phyloP scores from a whole-genome alignment of 2,888 invertebrate species.

The Anorthoa munda region DNA sequence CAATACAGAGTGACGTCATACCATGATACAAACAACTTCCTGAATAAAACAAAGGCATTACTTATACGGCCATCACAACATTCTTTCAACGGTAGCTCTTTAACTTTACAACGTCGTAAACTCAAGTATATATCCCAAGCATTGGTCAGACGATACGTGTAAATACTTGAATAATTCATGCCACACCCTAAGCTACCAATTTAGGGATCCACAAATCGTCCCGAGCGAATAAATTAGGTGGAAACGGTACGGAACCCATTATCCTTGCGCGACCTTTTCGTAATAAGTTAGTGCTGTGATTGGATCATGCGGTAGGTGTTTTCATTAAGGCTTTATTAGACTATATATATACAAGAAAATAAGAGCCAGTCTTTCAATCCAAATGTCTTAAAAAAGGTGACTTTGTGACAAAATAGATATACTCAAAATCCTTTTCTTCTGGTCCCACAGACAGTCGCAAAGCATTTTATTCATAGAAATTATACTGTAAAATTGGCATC shows the following conservation, averaged over 20 bases:
- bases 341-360: background rate
- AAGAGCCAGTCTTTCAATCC: background rate
- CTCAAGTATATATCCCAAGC: conserved; percentile 34
- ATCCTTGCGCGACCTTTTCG: conserved; percentile 50
- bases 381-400: background rate
- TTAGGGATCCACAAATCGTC: conserved; percentile 61
- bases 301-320: conserved; percentile 20
- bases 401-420: background rate
- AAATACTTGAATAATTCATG: conserved; percentile 67
- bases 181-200: conserved; percentile 53
- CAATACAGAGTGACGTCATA: background rate
- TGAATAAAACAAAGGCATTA: conserved; percentile 40
- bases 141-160: conserved; percentile 49
- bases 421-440: background rate
- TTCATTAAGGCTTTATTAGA: conserved; percentile 1
- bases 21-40: conserved; percentile 4
- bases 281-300: conserved; percentile 54
- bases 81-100: conserved; percentile 29
- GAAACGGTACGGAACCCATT: conserved; percentile 57
- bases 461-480: background rate
- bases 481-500: background rate
- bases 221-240: conserved; percentile 57
- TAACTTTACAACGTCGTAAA: conserved; percentile 50
- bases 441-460: background rate
- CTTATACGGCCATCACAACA: conserved; percentile 16